Conservation (phyloP, 2,797 vertebrate genomes). For the Liparis tanakae region DNA sequence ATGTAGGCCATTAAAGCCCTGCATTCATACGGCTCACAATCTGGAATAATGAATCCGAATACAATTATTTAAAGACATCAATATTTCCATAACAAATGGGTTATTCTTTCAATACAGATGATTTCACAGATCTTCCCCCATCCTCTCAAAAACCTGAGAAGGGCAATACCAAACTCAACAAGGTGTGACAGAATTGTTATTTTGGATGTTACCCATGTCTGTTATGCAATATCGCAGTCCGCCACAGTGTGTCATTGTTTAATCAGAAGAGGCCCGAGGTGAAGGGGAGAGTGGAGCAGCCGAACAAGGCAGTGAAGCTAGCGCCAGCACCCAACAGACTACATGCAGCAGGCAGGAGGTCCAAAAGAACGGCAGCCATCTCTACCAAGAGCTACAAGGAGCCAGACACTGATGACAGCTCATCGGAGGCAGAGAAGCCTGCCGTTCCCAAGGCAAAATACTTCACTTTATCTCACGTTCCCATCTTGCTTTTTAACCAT, state of each 20-base stretch:
- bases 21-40: not conserved
- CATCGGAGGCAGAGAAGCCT: slow-evolving; percentile 63
- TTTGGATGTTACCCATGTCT: not conserved
- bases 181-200: slow-evolving; percentile 54
- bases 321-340: slow-evolving; percentile 25
- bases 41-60: slow-evolving; percentile 3
- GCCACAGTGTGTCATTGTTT: slow-evolving; percentile 67
- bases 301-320: slow-evolving; percentile 27
- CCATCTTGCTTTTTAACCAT: not conserved
- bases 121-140: slow-evolving; percentile 45
- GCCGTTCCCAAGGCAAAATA: slow-evolving; percentile 60
- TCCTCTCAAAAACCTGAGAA: slow-evolving; percentile 54
- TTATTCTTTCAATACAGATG: slow-evolving; percentile 57
- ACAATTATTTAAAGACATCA: not conserved
- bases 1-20: slow-evolving; percentile 57
- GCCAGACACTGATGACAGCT: slow-evolving; percentile 80
- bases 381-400: slow-evolving; percentile 87
- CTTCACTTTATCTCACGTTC: not conserved
- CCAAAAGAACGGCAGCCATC: slow-evolving; percentile 60
- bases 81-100: not conserved
- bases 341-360: slow-evolving; percentile 49
- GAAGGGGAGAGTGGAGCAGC: slow-evolving; percentile 26
- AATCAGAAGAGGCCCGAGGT: slow-evolving; percentile 30
- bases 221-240: slow-evolving; percentile 36
- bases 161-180: slow-evolving; percentile 50